phyloP scores from a whole-genome alignment of 2,113 vertebrate genomes.

The Chloropsis hardwickii region DNA sequence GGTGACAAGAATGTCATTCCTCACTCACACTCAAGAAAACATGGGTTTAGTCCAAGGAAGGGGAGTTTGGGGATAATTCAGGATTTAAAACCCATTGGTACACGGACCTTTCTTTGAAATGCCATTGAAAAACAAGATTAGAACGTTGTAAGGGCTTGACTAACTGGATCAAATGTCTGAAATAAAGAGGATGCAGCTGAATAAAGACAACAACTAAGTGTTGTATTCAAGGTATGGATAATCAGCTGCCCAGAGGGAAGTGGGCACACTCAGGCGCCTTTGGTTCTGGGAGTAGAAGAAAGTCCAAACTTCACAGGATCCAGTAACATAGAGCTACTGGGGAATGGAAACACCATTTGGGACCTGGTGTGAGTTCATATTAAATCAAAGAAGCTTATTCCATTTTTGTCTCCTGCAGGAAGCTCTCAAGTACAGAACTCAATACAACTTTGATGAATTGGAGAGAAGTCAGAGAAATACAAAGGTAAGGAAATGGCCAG shows the following conservation, averaged over 20 bases:
- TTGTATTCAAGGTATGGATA: neutral
- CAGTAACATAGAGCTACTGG: neutral
- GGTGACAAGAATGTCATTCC: neutral
- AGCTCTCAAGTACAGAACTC: neutral
- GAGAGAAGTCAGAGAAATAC: neutral
- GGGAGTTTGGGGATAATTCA: neutral
- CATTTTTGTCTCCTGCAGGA: neutral
- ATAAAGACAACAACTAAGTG: neutral
- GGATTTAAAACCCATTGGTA: neutral
- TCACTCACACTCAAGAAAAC: neutral
- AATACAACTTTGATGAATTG: neutral
- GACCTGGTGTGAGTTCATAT: neutral
- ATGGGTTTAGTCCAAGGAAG: neutral
- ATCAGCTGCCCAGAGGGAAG: neutral
- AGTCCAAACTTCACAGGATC: neutral
- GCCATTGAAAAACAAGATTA: neutral
- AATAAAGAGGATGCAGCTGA: neutral
- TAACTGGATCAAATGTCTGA: neutral
- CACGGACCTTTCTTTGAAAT: neutral
- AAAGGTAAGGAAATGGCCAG: neutral
- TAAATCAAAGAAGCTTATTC: neutral
- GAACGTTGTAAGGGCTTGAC: neutral
- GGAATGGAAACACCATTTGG: neutral
- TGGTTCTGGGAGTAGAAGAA: neutral
- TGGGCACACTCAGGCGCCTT: too few species aligned